Conservation (phyloP, 2,888 invertebrate species). For the Parapristionchus giblindavisi region DNA sequence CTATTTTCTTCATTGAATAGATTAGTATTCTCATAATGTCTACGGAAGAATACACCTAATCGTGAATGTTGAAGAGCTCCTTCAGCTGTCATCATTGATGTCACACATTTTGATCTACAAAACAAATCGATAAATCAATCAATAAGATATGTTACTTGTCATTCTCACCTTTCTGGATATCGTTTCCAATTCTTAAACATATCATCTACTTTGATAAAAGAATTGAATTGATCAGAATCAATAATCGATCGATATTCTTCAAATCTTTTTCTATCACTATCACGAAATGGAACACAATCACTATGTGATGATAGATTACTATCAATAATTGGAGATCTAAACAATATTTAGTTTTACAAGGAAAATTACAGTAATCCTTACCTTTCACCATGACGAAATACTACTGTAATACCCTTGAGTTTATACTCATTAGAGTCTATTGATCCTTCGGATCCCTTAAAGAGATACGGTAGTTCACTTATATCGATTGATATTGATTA, state of each 20-base stretch:
- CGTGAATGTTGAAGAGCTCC: slow-evolving; percentile 85
- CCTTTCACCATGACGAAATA: slow-evolving; percentile 63
- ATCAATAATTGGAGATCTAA: slow-evolving; percentile 47
- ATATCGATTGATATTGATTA: too few species aligned
- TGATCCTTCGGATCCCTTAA: slow-evolving; percentile 30
- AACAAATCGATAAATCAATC: background rate
- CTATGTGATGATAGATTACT: background rate
- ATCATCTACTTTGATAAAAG: slow-evolving; percentile 19
- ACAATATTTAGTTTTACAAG: background rate
- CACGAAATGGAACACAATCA: slow-evolving; percentile 28
- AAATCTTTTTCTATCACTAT: slow-evolving; percentile 27
- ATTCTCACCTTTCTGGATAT: slow-evolving; percentile 12
- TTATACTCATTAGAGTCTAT: slow-evolving; percentile 30
- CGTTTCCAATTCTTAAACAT: background rate
- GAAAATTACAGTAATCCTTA: slow-evolving; percentile 26
- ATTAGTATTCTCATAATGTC: slow-evolving; percentile 67
- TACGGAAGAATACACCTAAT: slow-evolving; percentile 78
- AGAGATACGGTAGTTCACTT: too few species aligned
- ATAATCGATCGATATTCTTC: background rate
- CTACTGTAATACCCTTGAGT: slow-evolving; percentile 51
- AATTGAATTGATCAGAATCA: background rate
- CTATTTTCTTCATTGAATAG: slow-evolving; percentile 38
- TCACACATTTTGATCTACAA: slow-evolving; percentile 52
- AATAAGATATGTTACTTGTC: background rate
- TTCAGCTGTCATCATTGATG: slow-evolving; percentile 80